These are phyloP conservation scores for Cantharis rufa DNA, from an alignment of 2,888 invertebrate genomes.

Conservation along the genomic window DNA sequence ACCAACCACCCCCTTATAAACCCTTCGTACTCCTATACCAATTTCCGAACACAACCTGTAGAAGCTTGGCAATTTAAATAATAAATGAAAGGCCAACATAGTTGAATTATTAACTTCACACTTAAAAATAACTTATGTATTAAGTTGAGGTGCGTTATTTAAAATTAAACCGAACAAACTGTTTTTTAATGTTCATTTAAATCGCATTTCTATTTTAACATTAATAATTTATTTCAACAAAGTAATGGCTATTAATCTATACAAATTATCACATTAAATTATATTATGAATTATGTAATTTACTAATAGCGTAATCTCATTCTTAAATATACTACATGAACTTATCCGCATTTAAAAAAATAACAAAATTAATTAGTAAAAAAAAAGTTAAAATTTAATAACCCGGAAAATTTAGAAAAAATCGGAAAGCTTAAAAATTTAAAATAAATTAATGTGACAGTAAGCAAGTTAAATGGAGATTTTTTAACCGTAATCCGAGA, in stretches of 20 bases:
- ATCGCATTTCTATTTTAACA: background rate
- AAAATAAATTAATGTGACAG: background rate
- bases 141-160: background rate
- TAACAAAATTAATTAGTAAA: background rate
- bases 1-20: conserved; percentile 9
- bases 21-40: conserved; percentile 26
- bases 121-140: background rate
- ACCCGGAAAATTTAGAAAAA: background rate
- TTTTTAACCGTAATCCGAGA: conserved; percentile 21
- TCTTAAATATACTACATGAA: background rate
- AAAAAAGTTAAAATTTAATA: background rate
- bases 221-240: background rate
- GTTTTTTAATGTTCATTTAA: background rate
- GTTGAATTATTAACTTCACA: background rate
- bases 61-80: conserved; percentile 29
- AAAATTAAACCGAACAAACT: background rate
- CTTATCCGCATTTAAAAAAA: background rate
- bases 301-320: background rate
- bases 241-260: background rate
- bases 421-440: background rate
- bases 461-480: conserved; percentile 18
- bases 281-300: background rate
- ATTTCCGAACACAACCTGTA: conserved; percentile 32
- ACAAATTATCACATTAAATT: background rate
- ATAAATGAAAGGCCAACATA: conserved; percentile 23